phyloP scores from a whole-genome alignment of 2,888 invertebrate genomes.

The Siphlonurus alternatus region DNA sequence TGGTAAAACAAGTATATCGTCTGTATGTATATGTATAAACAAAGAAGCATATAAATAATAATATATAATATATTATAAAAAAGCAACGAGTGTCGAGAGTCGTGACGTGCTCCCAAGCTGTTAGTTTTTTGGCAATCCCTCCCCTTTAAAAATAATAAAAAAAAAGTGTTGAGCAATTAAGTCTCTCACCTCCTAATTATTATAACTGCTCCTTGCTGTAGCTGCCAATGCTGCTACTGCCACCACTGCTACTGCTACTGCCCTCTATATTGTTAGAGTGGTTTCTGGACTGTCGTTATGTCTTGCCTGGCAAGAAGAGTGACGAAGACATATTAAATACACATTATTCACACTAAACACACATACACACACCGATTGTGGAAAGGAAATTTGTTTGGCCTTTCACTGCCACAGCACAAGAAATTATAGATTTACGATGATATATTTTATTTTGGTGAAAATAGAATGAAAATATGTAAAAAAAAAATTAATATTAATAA shows the following conservation, averaged over 20 bases:
- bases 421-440: slow-evolving; percentile 3
- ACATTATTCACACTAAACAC: not conserved
- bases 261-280: not conserved
- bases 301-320: not conserved
- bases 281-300: not conserved
- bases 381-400: slow-evolving; percentile 13
- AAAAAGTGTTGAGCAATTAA: not conserved
- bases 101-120: not conserved
- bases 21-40: too few species aligned
- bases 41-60: too few species aligned
- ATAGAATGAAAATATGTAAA: not conserved
- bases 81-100: not conserved
- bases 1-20: too few species aligned
- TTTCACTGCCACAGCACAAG: slow-evolving; percentile 22
- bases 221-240: not conserved
- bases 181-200: not conserved
- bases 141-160: not conserved
- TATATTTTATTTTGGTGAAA: slow-evolving; percentile 5
- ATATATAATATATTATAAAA: too few species aligned
- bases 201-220: not conserved
- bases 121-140: not conserved
- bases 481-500: too few species aligned
- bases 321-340: not conserved
- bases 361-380: not conserved
- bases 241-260: not conserved